Evolutionary conservation across 2,113 vertebrate species (phyloP).

Genomic region (Arenaria interpres): DNA sequence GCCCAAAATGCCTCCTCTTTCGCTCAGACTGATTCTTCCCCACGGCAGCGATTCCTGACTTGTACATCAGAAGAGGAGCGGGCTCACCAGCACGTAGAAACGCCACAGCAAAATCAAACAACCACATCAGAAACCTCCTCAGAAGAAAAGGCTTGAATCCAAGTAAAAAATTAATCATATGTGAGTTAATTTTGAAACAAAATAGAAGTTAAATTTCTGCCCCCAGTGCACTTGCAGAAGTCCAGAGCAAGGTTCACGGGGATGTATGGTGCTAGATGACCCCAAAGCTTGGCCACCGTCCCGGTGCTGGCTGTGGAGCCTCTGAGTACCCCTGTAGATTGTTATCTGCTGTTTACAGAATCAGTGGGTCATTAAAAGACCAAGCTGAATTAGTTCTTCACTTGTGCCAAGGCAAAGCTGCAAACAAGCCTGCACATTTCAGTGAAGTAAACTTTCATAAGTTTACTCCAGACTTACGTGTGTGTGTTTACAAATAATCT

Average conservation of each 20-base stretch:
- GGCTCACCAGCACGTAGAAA: background rate
- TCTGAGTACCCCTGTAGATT: background rate
- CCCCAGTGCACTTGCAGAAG: background rate
- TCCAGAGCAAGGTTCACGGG: background rate
- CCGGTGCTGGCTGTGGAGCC: background rate
- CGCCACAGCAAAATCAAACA: background rate
- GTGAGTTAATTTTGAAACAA: background rate
- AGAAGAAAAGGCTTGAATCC: background rate
- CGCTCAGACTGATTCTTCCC: background rate
- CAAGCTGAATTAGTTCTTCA: background rate
- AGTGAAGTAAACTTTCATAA: no score
- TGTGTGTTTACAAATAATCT: background rate
- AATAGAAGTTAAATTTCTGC: background rate
- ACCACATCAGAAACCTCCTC: background rate
- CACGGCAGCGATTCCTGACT: background rate
- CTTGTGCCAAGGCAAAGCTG: background rate
- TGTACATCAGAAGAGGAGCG: background rate
- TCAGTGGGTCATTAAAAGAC: background rate
- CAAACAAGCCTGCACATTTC: rapidly evolving
- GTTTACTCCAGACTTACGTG: background rate
- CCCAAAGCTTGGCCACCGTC: background rate
- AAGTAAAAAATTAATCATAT: background rate
- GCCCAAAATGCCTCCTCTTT: background rate
- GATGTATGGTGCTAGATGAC: background rate
- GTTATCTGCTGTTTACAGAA: background rate